Evolutionary conservation across 1,140 invertebrate species (phyloP).

Genomic region (Caenorhabditis brenneri): DNA sequence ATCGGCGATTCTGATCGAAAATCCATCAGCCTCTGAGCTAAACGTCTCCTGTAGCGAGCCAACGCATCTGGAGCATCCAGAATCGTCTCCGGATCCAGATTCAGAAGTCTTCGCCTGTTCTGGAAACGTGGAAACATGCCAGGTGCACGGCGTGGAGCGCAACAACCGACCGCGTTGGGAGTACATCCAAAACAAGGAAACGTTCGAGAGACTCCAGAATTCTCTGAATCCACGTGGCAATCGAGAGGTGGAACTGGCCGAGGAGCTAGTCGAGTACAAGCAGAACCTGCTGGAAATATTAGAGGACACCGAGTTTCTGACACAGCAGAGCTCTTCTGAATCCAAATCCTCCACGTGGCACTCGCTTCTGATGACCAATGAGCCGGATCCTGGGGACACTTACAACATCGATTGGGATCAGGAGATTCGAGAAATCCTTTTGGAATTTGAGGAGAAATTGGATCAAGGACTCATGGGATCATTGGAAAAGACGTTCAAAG

Average conservation of each 20-base stretch:
- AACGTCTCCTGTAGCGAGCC: not conserved
- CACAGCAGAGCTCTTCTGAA: not conserved
- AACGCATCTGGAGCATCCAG: not conserved
- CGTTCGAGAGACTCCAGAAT: not conserved
- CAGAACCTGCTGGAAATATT: constrained; percentile 16
- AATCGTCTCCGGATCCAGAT: not conserved
- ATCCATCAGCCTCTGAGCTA: not conserved
- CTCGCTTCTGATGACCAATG: not conserved
- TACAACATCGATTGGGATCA: constrained; percentile 49
- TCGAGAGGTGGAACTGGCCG: constrained; percentile 48
- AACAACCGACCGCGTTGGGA: not conserved
- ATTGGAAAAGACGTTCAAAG: not conserved
- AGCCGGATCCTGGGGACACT: constrained; percentile 45
- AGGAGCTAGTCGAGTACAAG: constrained; percentile 38
- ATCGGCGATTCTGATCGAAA: constrained; percentile 47
- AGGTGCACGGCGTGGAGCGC: not conserved
- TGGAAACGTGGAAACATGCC: constrained; percentile 44
- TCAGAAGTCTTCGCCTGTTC: constrained; percentile 44
- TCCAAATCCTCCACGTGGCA: too few species aligned
- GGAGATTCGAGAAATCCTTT: constrained; percentile 50
- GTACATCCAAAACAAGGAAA: constrained; percentile 8
- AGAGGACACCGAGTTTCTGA: not conserved
- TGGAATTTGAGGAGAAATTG: constrained; percentile 55
- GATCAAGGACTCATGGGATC: constrained; percentile 51
- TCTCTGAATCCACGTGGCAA: constrained; percentile 49